Evolutionary conservation across 2,888 invertebrate genomes (phyloP).

Genomic region (Rhagonycha lutea): DNA sequence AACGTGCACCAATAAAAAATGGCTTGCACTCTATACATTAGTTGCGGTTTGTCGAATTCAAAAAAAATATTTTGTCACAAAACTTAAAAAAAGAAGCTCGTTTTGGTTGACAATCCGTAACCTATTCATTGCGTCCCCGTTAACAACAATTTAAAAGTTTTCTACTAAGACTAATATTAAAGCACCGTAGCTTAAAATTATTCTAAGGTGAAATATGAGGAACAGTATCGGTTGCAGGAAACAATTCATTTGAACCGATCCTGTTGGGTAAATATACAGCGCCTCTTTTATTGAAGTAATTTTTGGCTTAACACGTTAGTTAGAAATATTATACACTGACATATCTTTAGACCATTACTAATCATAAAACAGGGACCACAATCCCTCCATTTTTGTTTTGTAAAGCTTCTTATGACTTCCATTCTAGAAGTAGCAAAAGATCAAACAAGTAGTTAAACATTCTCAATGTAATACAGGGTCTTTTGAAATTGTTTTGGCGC

Average conservation of each 20-base stretch:
- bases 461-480: background rate
- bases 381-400: background rate
- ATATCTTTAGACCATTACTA: slow-evolving; percentile 2
- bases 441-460: background rate
- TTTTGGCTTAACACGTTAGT: background rate
- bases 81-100: background rate
- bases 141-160: slow-evolving; percentile 1
- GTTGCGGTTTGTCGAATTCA: background rate
- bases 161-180: background rate
- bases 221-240: background rate
- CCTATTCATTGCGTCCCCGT: background rate
- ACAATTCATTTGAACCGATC: background rate
- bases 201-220: background rate
- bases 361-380: background rate
- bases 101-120: background rate
- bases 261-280: background rate
- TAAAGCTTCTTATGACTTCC: background rate
- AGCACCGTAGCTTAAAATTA: background rate
- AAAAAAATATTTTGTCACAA: background rate
- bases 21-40: background rate
- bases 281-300: background rate
- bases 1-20: background rate
- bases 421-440: background rate
- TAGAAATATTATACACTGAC: background rate
- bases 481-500: background rate